These are phyloP conservation scores for Pantherophis guttatus DNA, from an alignment of 2,113 vertebrate genomes.

Conservation along the genomic window DNA sequence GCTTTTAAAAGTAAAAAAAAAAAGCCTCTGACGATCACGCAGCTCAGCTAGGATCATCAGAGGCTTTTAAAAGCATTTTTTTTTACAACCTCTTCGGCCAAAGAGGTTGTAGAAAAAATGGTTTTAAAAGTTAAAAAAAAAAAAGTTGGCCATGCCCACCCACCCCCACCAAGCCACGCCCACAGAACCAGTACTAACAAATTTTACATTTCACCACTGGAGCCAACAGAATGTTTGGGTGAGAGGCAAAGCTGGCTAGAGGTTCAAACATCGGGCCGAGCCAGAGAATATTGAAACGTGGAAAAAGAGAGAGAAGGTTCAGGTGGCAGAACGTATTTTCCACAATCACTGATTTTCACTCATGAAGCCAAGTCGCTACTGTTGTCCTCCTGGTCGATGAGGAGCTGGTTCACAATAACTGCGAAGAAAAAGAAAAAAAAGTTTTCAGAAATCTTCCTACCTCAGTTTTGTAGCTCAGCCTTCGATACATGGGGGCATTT, in stretches of 20 bases:
- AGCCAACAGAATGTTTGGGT: neutral
- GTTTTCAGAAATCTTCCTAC: neutral
- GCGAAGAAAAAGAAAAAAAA: neutral
- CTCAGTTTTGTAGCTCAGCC: neutral
- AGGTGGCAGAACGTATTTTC: neutral
- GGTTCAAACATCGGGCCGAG: neutral
- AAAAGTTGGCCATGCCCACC: too few species aligned
- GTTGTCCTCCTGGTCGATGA: slow-evolving; percentile 1
- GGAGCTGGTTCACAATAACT: slow-evolving; percentile 55
- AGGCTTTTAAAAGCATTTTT: too few species aligned
- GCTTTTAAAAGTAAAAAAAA: too few species aligned
- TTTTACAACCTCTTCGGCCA: too few species aligned
- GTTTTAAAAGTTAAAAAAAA: too few species aligned
- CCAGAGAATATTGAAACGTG: neutral
- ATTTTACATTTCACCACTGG: too few species aligned
- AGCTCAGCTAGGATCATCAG: too few species aligned
- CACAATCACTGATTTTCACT: neutral
- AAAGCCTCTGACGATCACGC: too few species aligned
- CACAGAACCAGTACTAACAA: too few species aligned
- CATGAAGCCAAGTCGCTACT: neutral
- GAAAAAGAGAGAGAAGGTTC: neutral
- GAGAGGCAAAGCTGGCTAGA: neutral
- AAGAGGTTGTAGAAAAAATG: too few species aligned
- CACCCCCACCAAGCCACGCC: too few species aligned
- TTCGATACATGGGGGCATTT: neutral